Evolutionary conservation across 1,140 invertebrate genomes (phyloP).

Genomic region (Drosophila suzukii): DNA sequence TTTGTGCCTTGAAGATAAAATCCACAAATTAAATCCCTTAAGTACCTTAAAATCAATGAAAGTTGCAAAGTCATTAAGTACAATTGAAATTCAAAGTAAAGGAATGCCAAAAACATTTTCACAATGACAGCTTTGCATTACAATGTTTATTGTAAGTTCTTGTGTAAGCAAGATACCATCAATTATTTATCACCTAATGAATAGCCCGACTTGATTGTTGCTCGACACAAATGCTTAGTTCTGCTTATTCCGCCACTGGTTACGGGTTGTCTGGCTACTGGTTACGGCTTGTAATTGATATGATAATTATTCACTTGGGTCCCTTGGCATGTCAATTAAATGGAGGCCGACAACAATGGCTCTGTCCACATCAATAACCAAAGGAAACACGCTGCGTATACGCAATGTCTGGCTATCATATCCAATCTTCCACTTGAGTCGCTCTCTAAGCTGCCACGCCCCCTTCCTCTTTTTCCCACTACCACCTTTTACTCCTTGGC

Average conservation of each 20-base stretch:
- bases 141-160: not conserved
- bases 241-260: not conserved
- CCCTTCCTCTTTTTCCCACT: not conserved
- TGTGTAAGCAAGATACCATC: not conserved
- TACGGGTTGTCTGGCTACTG: slow-evolving; percentile 13
- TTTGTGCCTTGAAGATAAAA: no score
- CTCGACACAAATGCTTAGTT: not conserved
- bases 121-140: not conserved
- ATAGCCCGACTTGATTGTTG: slow-evolving; percentile 22
- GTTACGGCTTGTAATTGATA: slow-evolving; percentile 61
- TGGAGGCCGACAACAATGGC: slow-evolving; percentile 14
- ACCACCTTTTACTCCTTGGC: not conserved
- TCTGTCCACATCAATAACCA: slow-evolving; percentile 11
- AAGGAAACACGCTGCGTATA: slow-evolving; percentile 49
- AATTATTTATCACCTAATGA: slow-evolving; percentile 47
- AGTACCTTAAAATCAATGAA: not conserved
- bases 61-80: not conserved
- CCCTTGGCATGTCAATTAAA: slow-evolving; percentile 56
- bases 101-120: not conserved
- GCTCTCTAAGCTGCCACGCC: slow-evolving; percentile 8
- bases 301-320: slow-evolving; percentile 70
- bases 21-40: not conserved
- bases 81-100: not conserved
- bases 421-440: slow-evolving; percentile 50
- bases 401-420: slow-evolving; percentile 44